Evolutionary conservation across 1,140 invertebrate genomes (phyloP).

Genomic region (Ericerus pela): DNA sequence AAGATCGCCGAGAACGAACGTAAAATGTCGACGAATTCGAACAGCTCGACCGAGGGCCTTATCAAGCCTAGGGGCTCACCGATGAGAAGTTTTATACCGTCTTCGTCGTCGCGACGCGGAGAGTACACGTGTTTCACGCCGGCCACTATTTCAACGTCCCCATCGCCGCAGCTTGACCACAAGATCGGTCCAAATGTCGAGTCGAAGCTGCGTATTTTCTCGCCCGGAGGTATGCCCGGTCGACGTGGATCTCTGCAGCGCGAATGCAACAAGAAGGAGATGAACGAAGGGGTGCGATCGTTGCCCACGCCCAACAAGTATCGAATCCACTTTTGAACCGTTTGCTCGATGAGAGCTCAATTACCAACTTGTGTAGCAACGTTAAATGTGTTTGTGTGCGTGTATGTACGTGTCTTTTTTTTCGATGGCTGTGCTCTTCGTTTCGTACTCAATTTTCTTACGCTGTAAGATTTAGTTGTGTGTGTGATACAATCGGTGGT

Average conservation of each 20-base stretch:
- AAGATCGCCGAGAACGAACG: slow-evolving; percentile 13
- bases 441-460: too few relatives aligned
- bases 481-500: too few relatives aligned
- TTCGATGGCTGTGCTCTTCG: too few relatives aligned
- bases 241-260: slow-evolving; percentile 24
- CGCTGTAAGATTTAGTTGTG: too few relatives aligned
- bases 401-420: too few relatives aligned
- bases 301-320: slow-evolving; percentile 27
- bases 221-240: slow-evolving; percentile 15
- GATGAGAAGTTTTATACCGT: slow-evolving; percentile 19
- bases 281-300: slow-evolving; percentile 21
- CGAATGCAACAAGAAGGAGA: slow-evolving; percentile 15
- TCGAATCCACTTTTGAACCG: slow-evolving; percentile 25
- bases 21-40: slow-evolving; percentile 14
- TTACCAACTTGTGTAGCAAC: too few relatives aligned
- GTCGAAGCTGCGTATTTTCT: slow-evolving; percentile 21
- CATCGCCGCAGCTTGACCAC: neutral
- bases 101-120: slow-evolving; percentile 21
- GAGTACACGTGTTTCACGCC: slow-evolving; percentile 22
- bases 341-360: too few relatives aligned
- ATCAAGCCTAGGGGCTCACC: slow-evolving; percentile 7
- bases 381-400: too few relatives aligned
- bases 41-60: neutral
- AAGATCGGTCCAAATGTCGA: slow-evolving; percentile 19
- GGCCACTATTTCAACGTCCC: neutral